These are phyloP conservation scores for Hirtodrosophila confusa DNA, from an alignment of 2,888 invertebrate genomes.

Conservation along the genomic window DNA sequence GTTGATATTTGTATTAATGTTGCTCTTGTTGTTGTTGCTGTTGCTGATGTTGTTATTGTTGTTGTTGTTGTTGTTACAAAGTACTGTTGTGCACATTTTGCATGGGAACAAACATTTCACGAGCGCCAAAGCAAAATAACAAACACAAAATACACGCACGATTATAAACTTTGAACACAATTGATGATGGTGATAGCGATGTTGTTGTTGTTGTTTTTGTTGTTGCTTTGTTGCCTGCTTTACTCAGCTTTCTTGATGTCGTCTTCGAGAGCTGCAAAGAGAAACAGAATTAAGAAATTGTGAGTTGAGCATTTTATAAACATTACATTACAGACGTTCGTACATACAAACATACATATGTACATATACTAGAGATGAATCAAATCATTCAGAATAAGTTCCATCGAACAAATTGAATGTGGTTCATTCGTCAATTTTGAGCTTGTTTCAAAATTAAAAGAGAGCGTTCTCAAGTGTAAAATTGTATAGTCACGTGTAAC, in stretches of 20 bases:
- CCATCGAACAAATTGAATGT: too few relatives aligned
- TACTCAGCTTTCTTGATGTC: constrained; percentile 15
- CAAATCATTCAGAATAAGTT: too few relatives aligned
- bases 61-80: constrained; percentile 36
- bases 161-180: constrained; percentile 31
- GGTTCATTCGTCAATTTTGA: too few relatives aligned
- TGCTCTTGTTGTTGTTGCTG: constrained; percentile 28
- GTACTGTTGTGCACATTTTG: constrained; percentile 50
- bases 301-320: too few relatives aligned
- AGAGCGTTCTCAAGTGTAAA: too few relatives aligned
- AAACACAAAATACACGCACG: constrained; percentile 34
- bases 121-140: constrained; percentile 19
- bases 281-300: constrained; percentile 38
- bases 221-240: constrained; percentile 1
- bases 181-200: constrained; percentile 16
- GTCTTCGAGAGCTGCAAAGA: constrained; percentile 47
- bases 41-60: constrained; percentile 4
- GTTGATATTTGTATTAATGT: constrained; percentile 24
- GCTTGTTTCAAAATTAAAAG: too few relatives aligned
- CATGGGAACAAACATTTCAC: constrained; percentile 51
- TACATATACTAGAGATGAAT: too few relatives aligned
- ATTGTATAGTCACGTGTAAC: too few relatives aligned
- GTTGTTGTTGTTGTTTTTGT: constrained; percentile 15
- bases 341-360: background rate
- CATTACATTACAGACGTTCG: background rate